Base-by-base conservation (phyloP, 2,113 vertebrate species). In the Chauna torquata region DNA sequence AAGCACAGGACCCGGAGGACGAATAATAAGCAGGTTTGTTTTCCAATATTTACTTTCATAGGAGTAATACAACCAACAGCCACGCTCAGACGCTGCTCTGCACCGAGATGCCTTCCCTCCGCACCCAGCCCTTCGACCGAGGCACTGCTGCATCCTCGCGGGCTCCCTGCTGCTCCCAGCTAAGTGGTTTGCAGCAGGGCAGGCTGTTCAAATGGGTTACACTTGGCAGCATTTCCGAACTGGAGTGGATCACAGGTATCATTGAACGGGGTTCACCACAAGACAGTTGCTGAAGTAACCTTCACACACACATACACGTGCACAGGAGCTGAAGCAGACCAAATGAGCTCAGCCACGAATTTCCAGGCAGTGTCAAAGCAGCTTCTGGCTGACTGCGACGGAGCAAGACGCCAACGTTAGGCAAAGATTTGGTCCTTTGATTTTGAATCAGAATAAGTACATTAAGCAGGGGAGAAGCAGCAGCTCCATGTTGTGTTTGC, bases 351-450 rank as follows among this genome's bases (percentile, higher is more conserved):
- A 69, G 72, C 34, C 47, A 14, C 38, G 11, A 24, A 75, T 34
- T 82, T 47, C 57, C 4, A 0, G 34, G 42, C 9, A 23, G 55
- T 0, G 9, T 49, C 61, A 23, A 54, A 70, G 76, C 81, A 3
- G 4, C 36, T 2, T 7, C 49, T 1, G 1, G 23, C 64, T 20
- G 19, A 34, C 42, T 17, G 30, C 2, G 3, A 11, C 0, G 0
- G 61, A 91, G 47, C 38, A 71, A 90, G 22, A 55, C 50, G 65
- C 20, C 1, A 25, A 61, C 0, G 16, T 2, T 23, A 49, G 38
- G 36, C 3, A 17, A 75, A 82, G 42, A n/a, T 36, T 5, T 18
- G 47, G 24, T 57, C 38, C n/a, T 78, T n/a, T 28, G 42, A 32
- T 47, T 94, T 88, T 72, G 82, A 75, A 74, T 57, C 32, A 36